Conservation (phyloP, 92 coral and sea anemone species). For the Umimayanthus chanpuru region DNA sequence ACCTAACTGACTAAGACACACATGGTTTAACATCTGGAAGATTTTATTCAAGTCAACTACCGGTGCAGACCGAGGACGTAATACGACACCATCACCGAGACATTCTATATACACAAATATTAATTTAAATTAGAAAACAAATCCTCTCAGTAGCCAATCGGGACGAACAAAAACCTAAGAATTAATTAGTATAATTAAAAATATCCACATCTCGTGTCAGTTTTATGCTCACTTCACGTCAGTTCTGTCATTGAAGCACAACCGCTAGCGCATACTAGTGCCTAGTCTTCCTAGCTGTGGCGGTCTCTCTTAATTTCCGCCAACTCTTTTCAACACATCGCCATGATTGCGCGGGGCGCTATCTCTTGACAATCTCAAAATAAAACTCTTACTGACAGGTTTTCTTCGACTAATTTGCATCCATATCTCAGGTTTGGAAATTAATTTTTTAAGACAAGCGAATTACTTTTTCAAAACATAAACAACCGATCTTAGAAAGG, state of each 20-base stretch:
- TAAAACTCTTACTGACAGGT: slow-evolving; percentile 20
- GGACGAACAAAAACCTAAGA: slow-evolving; percentile 48
- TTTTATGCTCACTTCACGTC: slow-evolving; percentile 26
- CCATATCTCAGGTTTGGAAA: slow-evolving; percentile 2
- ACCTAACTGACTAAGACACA: neutral
- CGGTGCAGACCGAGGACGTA: slow-evolving; percentile 39
- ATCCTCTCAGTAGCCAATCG: slow-evolving; percentile 58
- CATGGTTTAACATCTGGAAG: slow-evolving; percentile 37
- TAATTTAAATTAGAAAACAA: slow-evolving; percentile 64
- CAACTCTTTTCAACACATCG: slow-evolving; percentile 34
- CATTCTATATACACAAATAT: slow-evolving; percentile 56
- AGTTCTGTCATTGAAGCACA: slow-evolving; percentile 21
- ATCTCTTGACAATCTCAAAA: slow-evolving; percentile 30
- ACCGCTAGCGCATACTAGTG: slow-evolving; percentile 28
- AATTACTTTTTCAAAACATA: neutral
- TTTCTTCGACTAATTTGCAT: slow-evolving; percentile 40
- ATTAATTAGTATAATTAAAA: slow-evolving; percentile 62
- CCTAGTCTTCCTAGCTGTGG: slow-evolving; percentile 19
- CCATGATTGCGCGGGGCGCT: neutral
- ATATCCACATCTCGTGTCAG: slow-evolving; percentile 50
- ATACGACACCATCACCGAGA: slow-evolving; percentile 8
- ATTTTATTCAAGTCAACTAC: slow-evolving; percentile 41
- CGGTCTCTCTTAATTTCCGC: neutral
- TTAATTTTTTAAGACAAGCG: slow-evolving; percentile 22
- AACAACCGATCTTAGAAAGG: neutral